Percentiles rank a stretch among this genome's conserved stretches.
These are phyloP conservation scores for Theristicus caerulescens DNA, from an alignment of 2,113 vertebrate species.

Conservation along the genomic window DNA sequence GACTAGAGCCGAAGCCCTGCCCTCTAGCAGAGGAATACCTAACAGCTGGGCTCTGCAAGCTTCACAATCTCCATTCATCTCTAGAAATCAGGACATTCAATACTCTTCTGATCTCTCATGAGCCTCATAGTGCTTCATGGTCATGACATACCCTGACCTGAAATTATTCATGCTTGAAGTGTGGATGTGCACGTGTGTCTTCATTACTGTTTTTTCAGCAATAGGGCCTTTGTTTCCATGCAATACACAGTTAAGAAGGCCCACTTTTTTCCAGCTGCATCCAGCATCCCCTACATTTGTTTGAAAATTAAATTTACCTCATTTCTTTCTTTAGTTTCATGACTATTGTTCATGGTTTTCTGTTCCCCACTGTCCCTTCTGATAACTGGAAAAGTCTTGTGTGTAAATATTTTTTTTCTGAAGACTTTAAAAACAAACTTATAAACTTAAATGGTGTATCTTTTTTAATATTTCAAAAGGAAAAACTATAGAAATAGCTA, in stretches of 20 bases:
- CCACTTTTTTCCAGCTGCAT: not conserved
- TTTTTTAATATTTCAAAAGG: not conserved
- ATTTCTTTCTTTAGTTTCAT: not conserved
- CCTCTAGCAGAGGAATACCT: not conserved
- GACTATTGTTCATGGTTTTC: not conserved
- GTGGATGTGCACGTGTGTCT: not conserved
- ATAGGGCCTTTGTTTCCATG: not conserved
- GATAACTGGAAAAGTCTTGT: not conserved
- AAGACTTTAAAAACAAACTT: not conserved
- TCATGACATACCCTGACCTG: not conserved
- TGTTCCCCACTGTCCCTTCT: not conserved
- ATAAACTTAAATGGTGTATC: not conserved
- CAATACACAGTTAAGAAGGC: not conserved
- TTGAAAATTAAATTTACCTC: not conserved
- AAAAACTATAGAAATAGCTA: not conserved
- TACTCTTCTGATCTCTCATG: not conserved
- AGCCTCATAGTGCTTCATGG: not conserved
- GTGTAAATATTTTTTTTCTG: not conserved
- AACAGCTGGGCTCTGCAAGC: not conserved
- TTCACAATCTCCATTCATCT: not conserved
- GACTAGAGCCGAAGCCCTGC: not conserved
- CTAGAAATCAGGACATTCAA: not conserved
- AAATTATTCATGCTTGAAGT: not conserved
- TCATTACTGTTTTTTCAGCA: not conserved
- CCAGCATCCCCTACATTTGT: not conserved